Evolutionary conservation across 2,113 vertebrate species (phyloP).

Genomic region (Willisornis vidua): DNA sequence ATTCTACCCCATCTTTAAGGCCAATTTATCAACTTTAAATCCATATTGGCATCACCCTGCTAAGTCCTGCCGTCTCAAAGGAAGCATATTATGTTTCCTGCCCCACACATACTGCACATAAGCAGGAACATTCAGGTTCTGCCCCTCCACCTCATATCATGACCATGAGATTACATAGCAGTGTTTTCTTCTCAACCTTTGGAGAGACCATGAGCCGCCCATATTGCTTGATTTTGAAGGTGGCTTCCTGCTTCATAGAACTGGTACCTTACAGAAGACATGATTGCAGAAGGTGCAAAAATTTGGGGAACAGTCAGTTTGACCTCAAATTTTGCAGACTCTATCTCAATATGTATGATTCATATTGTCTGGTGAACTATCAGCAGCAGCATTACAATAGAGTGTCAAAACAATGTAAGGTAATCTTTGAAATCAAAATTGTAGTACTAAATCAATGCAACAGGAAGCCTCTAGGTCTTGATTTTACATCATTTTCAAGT

Average conservation of each 20-base stretch:
- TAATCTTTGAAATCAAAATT: neutral
- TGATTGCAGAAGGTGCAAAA: neutral
- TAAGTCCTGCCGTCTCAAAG: neutral
- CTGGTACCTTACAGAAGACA: neutral
- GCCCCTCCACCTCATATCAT: accelerated
- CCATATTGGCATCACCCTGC: neutral
- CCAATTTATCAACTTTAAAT: neutral
- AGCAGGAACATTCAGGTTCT: neutral
- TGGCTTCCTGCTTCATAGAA: neutral
- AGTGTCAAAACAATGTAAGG: neutral
- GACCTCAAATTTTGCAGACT: neutral
- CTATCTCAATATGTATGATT: neutral
- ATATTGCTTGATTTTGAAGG: neutral
- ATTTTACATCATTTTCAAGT: neutral
- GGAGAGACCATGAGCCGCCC: neutral
- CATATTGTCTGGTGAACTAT: neutral
- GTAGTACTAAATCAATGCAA: neutral
- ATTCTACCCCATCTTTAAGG: neutral
- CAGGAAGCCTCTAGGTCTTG: neutral
- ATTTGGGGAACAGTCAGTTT: neutral
- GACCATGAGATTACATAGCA: neutral
- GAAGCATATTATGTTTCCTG: neutral
- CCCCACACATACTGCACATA: neutral
- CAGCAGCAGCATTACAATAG: neutral
- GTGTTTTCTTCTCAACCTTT: neutral